phyloP scores from a whole-genome alignment of 2,113 vertebrate species.

The Leiothrix lutea region DNA sequence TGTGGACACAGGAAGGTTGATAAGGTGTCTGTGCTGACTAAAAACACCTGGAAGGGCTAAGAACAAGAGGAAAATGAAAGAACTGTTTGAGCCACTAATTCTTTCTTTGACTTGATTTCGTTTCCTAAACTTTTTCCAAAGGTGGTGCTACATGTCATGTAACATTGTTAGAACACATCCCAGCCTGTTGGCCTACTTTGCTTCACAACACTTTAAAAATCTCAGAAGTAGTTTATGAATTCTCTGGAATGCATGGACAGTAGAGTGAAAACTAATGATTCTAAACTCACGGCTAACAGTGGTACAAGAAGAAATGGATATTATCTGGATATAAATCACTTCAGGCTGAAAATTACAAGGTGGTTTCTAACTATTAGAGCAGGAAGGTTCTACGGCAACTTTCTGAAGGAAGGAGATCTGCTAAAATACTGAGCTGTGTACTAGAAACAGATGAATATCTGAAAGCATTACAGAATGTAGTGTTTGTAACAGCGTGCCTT shows the following conservation, averaged over 20 bases:
- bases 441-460: not conserved
- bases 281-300: not conserved
- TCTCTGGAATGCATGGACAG: not conserved
- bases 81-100: not conserved
- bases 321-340: not conserved
- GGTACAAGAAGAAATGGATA: not conserved
- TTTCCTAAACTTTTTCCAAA: not conserved
- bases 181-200: not conserved
- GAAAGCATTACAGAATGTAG: not conserved
- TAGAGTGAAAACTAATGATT: not conserved
- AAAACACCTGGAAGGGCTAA: not conserved
- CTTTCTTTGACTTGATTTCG: not conserved
- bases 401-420: not conserved
- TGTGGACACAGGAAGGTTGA: not conserved
- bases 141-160: not conserved
- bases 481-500: not conserved
- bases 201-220: not conserved
- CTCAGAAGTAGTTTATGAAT: not conserved
- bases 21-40: not conserved
- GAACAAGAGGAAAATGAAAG: not conserved
- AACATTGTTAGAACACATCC: not conserved
- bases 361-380: not conserved
- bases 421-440: not conserved
- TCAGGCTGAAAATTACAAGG: not conserved
- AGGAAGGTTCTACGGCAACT: not conserved